Evolutionary conservation across 2,888 invertebrate species (phyloP).

Genomic region (Pycnomerus fuliginosus): DNA sequence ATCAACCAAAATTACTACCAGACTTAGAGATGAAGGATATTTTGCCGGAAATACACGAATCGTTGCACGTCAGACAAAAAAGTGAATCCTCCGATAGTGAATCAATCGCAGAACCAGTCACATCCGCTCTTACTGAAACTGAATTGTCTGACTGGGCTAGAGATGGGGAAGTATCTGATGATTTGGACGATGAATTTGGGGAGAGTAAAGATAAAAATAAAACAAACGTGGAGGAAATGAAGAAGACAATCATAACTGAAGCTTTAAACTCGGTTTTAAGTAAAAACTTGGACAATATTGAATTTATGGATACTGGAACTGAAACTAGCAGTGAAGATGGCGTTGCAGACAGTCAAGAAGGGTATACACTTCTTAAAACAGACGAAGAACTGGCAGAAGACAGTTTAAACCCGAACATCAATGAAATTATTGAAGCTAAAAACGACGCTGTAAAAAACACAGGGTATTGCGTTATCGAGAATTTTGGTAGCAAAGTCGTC

Average conservation of each 20-base stretch:
- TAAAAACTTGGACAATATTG: slow-evolving; percentile 74
- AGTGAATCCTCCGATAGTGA: slow-evolving; percentile 36
- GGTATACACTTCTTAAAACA: slow-evolving; percentile 67
- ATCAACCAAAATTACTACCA: slow-evolving; percentile 51
- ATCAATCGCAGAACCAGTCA: slow-evolving; percentile 69
- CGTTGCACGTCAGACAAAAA: slow-evolving; percentile 37
- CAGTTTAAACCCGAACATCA: slow-evolving; percentile 45
- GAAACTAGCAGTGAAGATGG: slow-evolving; percentile 72
- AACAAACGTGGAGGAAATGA: slow-evolving; percentile 39
- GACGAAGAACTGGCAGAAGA: slow-evolving; percentile 50
- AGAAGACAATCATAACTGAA: slow-evolving; percentile 38
- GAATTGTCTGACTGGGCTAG: slow-evolving; percentile 89
- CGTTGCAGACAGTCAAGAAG: slow-evolving; percentile 60
- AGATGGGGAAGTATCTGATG: slow-evolving; percentile 76
- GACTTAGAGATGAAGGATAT: slow-evolving; percentile 37
- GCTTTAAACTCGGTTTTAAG: slow-evolving; percentile 41
- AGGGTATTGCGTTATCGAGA: slow-evolving; percentile 44
- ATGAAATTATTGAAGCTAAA: slow-evolving; percentile 36
- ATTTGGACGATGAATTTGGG: slow-evolving; percentile 61
- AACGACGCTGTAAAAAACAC: slow-evolving; percentile 40
- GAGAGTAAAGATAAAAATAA: no score
- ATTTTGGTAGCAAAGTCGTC: slow-evolving; percentile 41
- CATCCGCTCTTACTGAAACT: slow-evolving; percentile 77
- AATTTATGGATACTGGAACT: slow-evolving; percentile 84
- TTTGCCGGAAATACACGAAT: slow-evolving; percentile 40